Percentiles rank a stretch among this genome's conserved stretches.
phyloP scores from a whole-genome alignment of 2,888 invertebrate genomes.

The Nineta flava region DNA sequence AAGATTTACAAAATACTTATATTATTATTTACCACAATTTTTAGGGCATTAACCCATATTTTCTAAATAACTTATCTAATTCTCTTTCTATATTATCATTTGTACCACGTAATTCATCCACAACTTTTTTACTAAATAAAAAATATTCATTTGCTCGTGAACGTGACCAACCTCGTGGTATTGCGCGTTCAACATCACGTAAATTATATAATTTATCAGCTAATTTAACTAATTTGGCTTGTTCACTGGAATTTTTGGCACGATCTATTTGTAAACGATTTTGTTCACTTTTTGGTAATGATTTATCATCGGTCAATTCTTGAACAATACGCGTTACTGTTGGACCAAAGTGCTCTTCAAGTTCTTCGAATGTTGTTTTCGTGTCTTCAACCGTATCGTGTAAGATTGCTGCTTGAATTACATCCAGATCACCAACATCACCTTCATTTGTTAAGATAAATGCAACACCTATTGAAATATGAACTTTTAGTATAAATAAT shows the following conservation, averaged over 20 bases:
- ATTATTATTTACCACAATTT: too few relatives aligned
- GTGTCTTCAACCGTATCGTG: constrained; percentile 82
- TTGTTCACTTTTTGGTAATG: constrained; percentile 40
- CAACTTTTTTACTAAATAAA: constrained; percentile 49
- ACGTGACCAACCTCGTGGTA: constrained; percentile 43
- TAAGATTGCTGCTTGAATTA: constrained; percentile 54
- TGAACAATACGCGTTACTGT: constrained; percentile 38
- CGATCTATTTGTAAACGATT: constrained; percentile 49
- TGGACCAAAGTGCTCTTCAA: constrained; percentile 43
- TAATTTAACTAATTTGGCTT: constrained; percentile 61
- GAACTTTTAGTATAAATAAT: constrained; percentile 11
- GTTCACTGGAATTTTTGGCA: constrained; percentile 33
- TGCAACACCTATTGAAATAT: constrained; percentile 40
- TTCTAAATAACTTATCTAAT: constrained; percentile 35
- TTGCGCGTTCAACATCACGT: constrained; percentile 42
- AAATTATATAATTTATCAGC: constrained; percentile 75
- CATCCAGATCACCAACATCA: constrained; percentile 33
- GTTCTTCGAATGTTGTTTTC: constrained; percentile 52
- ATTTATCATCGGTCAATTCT: constrained; percentile 62
- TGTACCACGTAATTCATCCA: constrained; percentile 47
- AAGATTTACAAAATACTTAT: too few relatives aligned
- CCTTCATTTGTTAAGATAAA: constrained; percentile 49
- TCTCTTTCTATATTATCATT: constrained; percentile 38
- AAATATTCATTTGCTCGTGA: constrained; percentile 48
- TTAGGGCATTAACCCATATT: constrained; percentile 11